Base-by-base conservation (phyloP, 2,113 vertebrate genomes). In the Neolamprologus hecqui region DNA sequence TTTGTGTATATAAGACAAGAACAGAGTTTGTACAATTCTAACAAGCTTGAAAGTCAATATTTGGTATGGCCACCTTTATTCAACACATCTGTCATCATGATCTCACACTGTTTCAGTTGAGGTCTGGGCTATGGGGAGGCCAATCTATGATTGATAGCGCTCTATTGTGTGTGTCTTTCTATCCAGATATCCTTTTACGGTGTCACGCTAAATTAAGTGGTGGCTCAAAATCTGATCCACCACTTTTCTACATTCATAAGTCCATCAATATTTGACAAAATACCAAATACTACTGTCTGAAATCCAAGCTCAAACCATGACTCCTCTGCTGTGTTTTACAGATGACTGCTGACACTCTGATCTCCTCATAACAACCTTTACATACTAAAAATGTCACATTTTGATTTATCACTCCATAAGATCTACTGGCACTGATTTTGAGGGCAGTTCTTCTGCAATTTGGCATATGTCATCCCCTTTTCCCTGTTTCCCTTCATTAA, bases 151-250 rank as follows among this genome's bases (percentile, higher is more conserved):
- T 15, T 47, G 21, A 70, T 70, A 70, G 65, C 1, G n/a, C 3
- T 70, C 12, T 14, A 42, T 70, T 2, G 35, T 70, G 35, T 37
- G 9, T 70, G 65, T 70, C 37, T 70, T 70, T 23, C n/a, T 70
- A 42, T 70, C 1, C 0, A 42, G 21, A 42, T 6, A 23, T 70
- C 12, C 37, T 23, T 42, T 70, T 0, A 42, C 0, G 3, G 0
- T 0, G 7, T 23, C 12, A 15, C 2, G 37, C 65, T 70, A 70
- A 70, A 70, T 1, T 14, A 70, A 70, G n/a, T 42, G 37, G 12
- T 23, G 65, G 65, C 6, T 1, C 4, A 14, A 68, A 68, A 68
- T 68, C 11, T 68, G 35, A 68, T 63, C 58, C 58, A 63, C 58
- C 15, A 4, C 28, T 33, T 70, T 70, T 42, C 65, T 70, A 1